A percentile compares a stretch with the other conserved stretches of the same genome.
Conservation (phyloP, 2,797 vertebrate genomes). For the Typhlichthys eigenmanni region DNA sequence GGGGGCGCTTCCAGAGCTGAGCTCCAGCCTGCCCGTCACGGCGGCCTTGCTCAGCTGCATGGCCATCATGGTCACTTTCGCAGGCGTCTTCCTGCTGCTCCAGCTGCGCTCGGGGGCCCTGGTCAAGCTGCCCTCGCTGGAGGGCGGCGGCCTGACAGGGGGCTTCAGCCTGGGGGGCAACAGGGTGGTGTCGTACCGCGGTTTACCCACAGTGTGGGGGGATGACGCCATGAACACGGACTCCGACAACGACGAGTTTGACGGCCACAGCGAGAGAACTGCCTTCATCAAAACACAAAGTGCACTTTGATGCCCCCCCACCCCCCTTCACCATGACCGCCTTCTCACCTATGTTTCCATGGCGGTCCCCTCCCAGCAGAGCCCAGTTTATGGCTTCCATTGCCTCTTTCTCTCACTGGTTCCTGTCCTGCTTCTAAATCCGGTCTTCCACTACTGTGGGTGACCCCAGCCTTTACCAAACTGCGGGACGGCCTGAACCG, state of each 20-base stretch:
- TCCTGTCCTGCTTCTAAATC: conserved; percentile 44
- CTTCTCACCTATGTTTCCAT: conserved; percentile 47
- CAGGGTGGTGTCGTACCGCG: conserved; percentile 89
- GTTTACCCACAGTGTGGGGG: conserved; percentile 90
- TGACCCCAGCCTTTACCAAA: conserved; percentile 49
- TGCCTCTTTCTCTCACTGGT: conserved; percentile 12
- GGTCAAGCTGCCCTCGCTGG: conserved; percentile 71
- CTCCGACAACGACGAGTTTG: conserved; percentile 88
- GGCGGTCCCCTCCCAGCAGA: conserved; percentile 45
- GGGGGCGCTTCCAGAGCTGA: conserved; percentile 24
- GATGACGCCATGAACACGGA: conserved; percentile 86
- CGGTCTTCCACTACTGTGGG: conserved; percentile 44
- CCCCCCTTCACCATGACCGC: conserved; percentile 13
- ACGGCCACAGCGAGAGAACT: conserved; percentile 91
- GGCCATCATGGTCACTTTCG: conserved; percentile 86
- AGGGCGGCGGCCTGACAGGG: conserved; percentile 65
- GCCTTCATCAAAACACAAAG: conserved; percentile 99
- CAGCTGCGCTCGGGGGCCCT: conserved; percentile 87
- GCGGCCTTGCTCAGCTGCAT: conserved; percentile 89
- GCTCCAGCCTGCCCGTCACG: conserved; percentile 78
- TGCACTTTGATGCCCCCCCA: conserved; percentile 88
- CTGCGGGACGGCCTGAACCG: conserved; percentile 36
- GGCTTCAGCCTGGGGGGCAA: conserved; percentile 64
- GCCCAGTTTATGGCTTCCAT: conserved; percentile 5
- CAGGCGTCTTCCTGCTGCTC: conserved; percentile 87